Evolutionary conservation across 2,113 vertebrate species (phyloP), one percentile per base, ranked within the genome.

Genomic region (Chascanopsetta lugubris): DNA sequence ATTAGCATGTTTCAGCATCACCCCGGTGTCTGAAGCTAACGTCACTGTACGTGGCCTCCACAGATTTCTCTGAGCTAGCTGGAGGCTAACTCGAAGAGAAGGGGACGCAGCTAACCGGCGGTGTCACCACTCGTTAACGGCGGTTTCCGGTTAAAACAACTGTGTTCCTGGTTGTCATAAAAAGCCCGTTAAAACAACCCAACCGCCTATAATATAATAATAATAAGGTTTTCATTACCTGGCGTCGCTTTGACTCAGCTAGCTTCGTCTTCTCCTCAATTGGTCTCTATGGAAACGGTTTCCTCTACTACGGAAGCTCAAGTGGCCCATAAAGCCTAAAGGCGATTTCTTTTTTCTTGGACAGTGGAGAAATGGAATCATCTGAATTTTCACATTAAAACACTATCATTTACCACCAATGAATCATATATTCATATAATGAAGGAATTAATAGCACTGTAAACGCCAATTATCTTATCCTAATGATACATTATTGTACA

Each of bases 281-380:
- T 1, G n/a, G 74, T 89, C 20, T 36, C 83, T 65, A 87, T 85
- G 72, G 87, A 74, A 82, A 85, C 83, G 80, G 78, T 2, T 1
- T 2, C 11, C 6, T 38, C 6, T 13, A 0, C 34, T 77, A 85
- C 80, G 81, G 86, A 75, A 69, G 48, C 67, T 21, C 58, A 13
- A 29, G 9, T 0, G 1, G 13, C 10, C 80, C 64, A 71, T 78
- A 20, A 21, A 2, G 12, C 34, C 6, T 1, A 9, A 4, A 12
- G 6, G n/a, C 0, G 8, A 29, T 11, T 0, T 17, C 36, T 32
- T 42, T n/a, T n/a, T n/a, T 15, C 38, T 40, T n/a, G 13, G 38
- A 40, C 32, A 32, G 30, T 7, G 9, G 30, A 8, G n/a, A n/a
- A n/a, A n/a, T n/a, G n/a, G n/a, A n/a, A n/a, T n/a, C n/a, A n/a